These are phyloP conservation scores for Tetrax tetrax DNA, from an alignment of 2,113 vertebrate species.

Conservation along the genomic window DNA sequence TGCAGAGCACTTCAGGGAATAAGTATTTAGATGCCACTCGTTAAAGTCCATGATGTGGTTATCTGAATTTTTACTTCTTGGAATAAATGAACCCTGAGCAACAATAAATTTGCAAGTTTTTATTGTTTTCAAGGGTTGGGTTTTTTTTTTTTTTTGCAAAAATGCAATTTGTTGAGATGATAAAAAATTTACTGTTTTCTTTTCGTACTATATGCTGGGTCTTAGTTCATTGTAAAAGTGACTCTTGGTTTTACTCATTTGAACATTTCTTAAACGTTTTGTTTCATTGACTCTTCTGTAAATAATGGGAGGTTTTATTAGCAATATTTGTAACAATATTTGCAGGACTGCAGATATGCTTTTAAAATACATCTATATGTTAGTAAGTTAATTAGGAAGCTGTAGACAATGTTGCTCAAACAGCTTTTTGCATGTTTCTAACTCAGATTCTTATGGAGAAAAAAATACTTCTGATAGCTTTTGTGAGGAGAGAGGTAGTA, in stretches of 20 bases:
- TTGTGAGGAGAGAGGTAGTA: not conserved
- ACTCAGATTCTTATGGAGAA: not conserved
- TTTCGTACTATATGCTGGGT: not conserved
- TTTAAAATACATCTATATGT: not conserved
- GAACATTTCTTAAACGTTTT: not conserved
- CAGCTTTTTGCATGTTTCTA: not conserved
- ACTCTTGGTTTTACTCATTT: not conserved
- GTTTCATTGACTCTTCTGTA: not conserved
- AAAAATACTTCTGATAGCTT: not conserved
- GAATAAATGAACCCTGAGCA: not conserved
- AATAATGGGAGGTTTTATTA: not conserved
- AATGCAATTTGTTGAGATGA: not conserved
- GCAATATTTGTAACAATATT: not conserved
- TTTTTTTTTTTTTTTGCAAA: not conserved
- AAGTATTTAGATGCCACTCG: not conserved
- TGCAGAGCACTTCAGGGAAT: not conserved
- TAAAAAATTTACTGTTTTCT: not conserved
- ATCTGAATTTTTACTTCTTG: conserved; percentile 14
- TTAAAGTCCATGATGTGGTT: not conserved
- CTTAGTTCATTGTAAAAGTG: not conserved
- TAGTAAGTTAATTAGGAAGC: not conserved
- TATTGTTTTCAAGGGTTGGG: not conserved
- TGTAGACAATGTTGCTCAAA: not conserved
- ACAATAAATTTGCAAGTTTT: not conserved
- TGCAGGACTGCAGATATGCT: not conserved